Conservation (phyloP, 2,797 vertebrate species). For the Syngnathus rostellatus region DNA sequence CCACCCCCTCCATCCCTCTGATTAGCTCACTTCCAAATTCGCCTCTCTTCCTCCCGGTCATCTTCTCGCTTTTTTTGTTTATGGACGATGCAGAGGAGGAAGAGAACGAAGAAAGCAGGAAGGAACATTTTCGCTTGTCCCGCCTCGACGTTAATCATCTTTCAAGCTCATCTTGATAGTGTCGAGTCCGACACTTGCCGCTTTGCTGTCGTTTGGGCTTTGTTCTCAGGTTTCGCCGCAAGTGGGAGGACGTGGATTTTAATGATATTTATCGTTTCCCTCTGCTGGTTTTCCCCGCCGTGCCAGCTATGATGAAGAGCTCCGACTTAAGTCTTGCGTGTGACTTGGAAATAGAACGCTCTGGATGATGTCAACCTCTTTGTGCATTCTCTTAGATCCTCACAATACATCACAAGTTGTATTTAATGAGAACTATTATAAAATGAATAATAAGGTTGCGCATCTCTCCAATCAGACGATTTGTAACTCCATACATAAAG, state of each 20-base stretch:
- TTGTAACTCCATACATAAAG: too few relatives aligned
- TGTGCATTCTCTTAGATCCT: neutral
- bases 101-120: slow-evolving; percentile 44
- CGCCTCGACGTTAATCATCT: slow-evolving; percentile 92
- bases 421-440: slow-evolving; percentile 34
- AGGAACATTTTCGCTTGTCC: slow-evolving; percentile 66
- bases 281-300: slow-evolving; percentile 35
- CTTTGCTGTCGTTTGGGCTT: slow-evolving; percentile 56
- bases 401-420: neutral
- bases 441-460: too few relatives aligned
- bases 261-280: slow-evolving; percentile 45
- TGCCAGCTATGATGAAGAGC: neutral
- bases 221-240: slow-evolving; percentile 57
- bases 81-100: slow-evolving; percentile 86
- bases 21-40: slow-evolving; percentile 61
- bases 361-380: neutral
- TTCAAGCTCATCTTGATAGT: slow-evolving; percentile 62
- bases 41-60: slow-evolving; percentile 7
- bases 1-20: slow-evolving; percentile 27
- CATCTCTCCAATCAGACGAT: too few relatives aligned
- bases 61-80: slow-evolving; percentile 39
- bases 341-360: neutral
- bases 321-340: neutral
- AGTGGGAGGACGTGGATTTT: slow-evolving; percentile 56
- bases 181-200: slow-evolving; percentile 72